phyloP scores from a whole-genome alignment of 1,140 invertebrate species.

The Drosophila subobscura region DNA sequence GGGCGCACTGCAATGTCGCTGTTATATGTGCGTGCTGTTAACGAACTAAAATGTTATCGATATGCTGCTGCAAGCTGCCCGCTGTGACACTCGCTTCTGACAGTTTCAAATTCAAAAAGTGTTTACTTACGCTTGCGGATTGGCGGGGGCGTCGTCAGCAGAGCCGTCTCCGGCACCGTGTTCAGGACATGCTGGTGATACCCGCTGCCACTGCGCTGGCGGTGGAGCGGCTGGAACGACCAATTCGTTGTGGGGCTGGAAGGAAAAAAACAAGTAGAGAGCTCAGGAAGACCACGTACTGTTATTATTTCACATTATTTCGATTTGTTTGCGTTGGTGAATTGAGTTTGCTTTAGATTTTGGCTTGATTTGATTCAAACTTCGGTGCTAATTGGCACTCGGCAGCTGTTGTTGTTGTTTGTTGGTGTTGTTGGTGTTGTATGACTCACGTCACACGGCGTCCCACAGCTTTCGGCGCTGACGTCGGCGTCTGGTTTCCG shows the following conservation, averaged over 20 bases:
- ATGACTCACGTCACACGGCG: conserved; percentile 47
- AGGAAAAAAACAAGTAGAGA: conserved; percentile 3
- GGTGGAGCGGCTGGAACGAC: conserved; percentile 72
- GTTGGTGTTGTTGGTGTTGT: conserved; percentile 16
- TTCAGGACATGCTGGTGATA: conserved; percentile 70
- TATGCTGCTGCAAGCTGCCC: not conserved
- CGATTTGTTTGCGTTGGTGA: conserved; percentile 43
- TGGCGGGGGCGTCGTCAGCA: conserved; percentile 66
- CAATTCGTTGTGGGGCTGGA: conserved; percentile 61
- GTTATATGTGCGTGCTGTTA: not conserved
- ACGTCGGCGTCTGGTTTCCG: conserved; percentile 44
- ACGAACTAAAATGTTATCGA: not conserved
- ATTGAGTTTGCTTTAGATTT: conserved; percentile 65
- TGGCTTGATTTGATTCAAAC: conserved; percentile 73
- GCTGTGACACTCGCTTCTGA: conserved; percentile 10
- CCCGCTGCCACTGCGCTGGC: conserved; percentile 56
- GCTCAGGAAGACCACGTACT: conserved; percentile 27
- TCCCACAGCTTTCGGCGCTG: conserved; percentile 1
- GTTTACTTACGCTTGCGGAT: conserved; percentile 59
- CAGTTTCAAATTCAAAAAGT: not conserved
- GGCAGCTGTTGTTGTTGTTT: conserved; percentile 45
- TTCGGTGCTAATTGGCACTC: conserved; percentile 71
- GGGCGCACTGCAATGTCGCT: no score
- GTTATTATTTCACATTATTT: conserved; percentile 42
- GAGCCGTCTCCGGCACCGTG: conserved; percentile 63